A percentile compares a stretch with the other conserved stretches of the same genome.
Conservation (phyloP, 2,797 vertebrate species). For the Neomorphus geoffroyi region DNA sequence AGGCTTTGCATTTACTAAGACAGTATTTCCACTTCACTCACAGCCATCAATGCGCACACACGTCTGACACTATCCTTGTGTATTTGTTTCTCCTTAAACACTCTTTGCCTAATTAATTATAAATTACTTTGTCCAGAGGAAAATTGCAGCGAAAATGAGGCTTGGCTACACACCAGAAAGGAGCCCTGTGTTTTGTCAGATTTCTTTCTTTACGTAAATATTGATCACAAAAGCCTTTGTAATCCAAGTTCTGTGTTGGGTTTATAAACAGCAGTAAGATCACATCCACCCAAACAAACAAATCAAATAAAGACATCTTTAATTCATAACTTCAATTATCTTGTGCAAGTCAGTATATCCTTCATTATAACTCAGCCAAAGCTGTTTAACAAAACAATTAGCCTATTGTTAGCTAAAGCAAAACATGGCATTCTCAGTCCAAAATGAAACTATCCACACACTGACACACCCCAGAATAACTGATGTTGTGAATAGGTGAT, state of each 20-base stretch:
- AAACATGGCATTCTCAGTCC: neutral
- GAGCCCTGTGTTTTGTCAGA: neutral
- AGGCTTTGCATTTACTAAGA: neutral
- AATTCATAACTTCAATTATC: slow-evolving; percentile 45
- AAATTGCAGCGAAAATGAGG: neutral
- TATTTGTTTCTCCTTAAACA: slow-evolving; percentile 34
- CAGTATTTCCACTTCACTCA: neutral
- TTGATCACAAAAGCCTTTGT: neutral
- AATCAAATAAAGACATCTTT: slow-evolving; percentile 24
- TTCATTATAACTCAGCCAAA: neutral
- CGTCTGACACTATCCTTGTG: neutral
- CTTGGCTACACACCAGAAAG: neutral
- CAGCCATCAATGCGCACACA: neutral
- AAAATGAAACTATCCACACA: neutral
- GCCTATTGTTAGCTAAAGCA: neutral
- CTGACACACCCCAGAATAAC: neutral
- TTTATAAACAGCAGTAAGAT: neutral
- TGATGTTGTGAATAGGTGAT: neutral
- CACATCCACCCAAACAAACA: neutral
- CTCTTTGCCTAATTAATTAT: slow-evolving; percentile 47
- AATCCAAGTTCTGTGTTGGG: neutral
- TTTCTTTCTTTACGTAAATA: slow-evolving; percentile 20
- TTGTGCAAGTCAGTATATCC: neutral
- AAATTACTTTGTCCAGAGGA: neutral
- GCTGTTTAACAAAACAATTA: slow-evolving; percentile 51